Evolutionary conservation across 2,797 vertebrate genomes (phyloP).

Genomic region (Catamblyrhynchus diadema): DNA sequence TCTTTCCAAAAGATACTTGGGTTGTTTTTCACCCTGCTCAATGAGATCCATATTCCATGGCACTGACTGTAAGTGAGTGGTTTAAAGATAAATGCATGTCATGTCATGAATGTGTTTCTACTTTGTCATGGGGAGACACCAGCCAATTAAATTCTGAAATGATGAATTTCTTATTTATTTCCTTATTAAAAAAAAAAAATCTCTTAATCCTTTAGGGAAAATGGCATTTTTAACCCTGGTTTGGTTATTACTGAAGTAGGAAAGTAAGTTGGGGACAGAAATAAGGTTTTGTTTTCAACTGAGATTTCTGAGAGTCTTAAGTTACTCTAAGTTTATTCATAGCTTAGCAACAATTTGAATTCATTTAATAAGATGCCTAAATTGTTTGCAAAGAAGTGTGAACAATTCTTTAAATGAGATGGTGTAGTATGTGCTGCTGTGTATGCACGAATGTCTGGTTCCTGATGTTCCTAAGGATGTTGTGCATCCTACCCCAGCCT

Average conservation of each 20-base stretch:
- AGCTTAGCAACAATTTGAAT: neutral
- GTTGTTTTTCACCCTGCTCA: conserved; percentile 55
- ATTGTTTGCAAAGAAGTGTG: neutral
- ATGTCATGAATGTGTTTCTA: conserved; percentile 44
- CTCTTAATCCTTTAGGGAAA: neutral
- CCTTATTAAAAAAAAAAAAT: neutral
- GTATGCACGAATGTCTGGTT: accelerated
- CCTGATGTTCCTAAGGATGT: neutral
- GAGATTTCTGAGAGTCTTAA: neutral
- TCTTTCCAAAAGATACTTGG: conserved; percentile 39
- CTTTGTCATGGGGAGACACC: conserved; percentile 14
- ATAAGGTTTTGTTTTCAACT: neutral
- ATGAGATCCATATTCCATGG: conserved; percentile 62
- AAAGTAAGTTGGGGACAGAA: neutral
- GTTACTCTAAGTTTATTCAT: neutral
- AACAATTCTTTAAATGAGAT: neutral
- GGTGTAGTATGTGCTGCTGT: neutral
- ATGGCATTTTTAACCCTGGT: neutral
- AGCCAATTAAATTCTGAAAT: conserved; percentile 33
- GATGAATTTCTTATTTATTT: neutral
- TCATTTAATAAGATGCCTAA: neutral
- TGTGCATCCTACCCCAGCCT: neutral
- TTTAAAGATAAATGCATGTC: conserved; percentile 43
- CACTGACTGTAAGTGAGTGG: conserved; percentile 5
- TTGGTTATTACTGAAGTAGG: neutral